Conservation (phyloP, 2,113 vertebrate species). For the Enhydra lutris region DNA sequence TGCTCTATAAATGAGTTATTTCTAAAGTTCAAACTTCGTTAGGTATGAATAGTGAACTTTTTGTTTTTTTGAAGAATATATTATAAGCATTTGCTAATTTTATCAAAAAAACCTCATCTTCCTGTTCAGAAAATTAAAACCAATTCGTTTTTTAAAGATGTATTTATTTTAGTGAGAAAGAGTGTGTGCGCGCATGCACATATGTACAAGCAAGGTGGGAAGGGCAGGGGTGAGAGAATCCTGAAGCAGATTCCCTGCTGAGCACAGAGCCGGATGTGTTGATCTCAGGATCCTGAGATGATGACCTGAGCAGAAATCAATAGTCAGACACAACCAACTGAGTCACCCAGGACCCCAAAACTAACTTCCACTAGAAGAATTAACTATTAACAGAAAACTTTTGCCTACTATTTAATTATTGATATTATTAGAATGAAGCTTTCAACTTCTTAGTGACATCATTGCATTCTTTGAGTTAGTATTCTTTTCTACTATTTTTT, state of each 20-base stretch:
- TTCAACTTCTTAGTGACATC: not conserved
- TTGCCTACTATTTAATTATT: not conserved
- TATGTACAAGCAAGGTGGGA: not conserved
- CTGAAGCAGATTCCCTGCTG: not conserved
- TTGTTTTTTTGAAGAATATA: not conserved
- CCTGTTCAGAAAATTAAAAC: not conserved
- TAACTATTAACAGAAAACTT: not conserved
- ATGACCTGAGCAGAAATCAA: not conserved
- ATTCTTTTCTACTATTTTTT: not conserved
- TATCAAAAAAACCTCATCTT: not conserved
- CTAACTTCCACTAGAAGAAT: not conserved
- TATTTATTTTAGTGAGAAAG: not conserved
- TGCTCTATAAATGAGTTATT: not conserved
- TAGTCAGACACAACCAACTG: not conserved
- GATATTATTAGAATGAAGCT: not conserved
- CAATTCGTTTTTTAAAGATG: not conserved
- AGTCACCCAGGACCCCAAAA: not conserved
- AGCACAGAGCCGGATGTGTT: not conserved
- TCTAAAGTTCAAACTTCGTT: not conserved
- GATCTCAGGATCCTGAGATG: not conserved
- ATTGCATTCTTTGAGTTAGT: not conserved
- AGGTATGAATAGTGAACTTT: not conserved
- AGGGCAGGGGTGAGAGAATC: not conserved
- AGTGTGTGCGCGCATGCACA: accelerated
- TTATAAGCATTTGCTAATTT: not conserved